Conservation (phyloP, 2,888 invertebrate species). For the Drymonia ruficornis region DNA sequence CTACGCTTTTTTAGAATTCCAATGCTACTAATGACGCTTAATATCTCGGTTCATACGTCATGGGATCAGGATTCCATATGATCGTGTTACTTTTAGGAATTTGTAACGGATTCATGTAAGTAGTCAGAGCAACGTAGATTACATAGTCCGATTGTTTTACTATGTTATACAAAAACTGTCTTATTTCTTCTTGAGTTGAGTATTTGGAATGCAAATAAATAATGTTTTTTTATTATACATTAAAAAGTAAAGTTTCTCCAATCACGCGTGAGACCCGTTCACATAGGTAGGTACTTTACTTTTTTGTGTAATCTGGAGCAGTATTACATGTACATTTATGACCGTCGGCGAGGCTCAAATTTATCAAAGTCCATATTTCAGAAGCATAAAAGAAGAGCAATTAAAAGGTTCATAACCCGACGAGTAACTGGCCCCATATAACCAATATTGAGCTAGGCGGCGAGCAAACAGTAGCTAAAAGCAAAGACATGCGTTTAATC, state of each 20-base stretch:
- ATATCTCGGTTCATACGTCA: neutral
- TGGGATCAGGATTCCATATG: neutral
- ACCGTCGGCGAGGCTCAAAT: slow-evolving; percentile 59
- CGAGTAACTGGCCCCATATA: slow-evolving; percentile 70
- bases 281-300: too few species aligned
- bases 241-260: neutral
- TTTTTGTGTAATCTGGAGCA: slow-evolving; percentile 3
- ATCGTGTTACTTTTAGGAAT: neutral
- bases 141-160: too few species aligned
- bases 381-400: slow-evolving; percentile 74
- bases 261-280: too few species aligned
- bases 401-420: slow-evolving; percentile 74
- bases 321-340: slow-evolving; percentile 65
- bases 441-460: slow-evolving; percentile 77
- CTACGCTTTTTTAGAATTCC: slow-evolving; percentile 39
- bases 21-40: slow-evolving; percentile 12
- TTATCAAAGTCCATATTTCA: slow-evolving; percentile 71
- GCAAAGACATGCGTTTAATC: slow-evolving; percentile 81
- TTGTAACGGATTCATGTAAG: neutral
- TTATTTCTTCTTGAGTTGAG: too few species aligned
- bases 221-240: neutral
- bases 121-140: neutral
- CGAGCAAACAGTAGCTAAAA: slow-evolving; percentile 80
- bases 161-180: too few species aligned
- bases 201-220: too few species aligned